A percentile compares a stretch with the other conserved stretches of the same genome.
Conservation (phyloP, 2,797 vertebrate species). For the Pogoniulus pusillus region DNA sequence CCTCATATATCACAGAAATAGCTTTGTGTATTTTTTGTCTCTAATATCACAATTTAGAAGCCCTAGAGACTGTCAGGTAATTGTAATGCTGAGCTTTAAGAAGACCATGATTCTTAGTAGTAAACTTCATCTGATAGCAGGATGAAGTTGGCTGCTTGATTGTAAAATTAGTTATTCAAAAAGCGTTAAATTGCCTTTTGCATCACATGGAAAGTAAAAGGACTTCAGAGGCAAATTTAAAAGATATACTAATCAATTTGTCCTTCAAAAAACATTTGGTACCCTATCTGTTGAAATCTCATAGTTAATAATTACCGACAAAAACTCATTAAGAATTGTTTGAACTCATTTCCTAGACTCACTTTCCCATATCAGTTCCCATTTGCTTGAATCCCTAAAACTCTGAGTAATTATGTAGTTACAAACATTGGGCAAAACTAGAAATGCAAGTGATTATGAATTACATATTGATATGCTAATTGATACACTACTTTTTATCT, state of each 20-base stretch:
- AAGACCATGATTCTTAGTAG: not conserved
- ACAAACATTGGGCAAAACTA: not conserved
- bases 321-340: slow-evolving; percentile 27
- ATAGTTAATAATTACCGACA: not conserved
- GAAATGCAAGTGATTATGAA: not conserved
- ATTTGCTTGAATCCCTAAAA: not conserved
- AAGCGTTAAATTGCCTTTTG: not conserved
- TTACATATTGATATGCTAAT: not conserved
- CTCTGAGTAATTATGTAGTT: not conserved
- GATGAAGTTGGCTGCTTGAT: not conserved
- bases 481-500: not conserved
- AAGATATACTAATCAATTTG: not conserved
- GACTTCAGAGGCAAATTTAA: slow-evolving; percentile 11
- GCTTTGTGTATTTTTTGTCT: not conserved
- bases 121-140: not conserved
- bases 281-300: not conserved
- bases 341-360: not conserved
- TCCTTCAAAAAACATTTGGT: not conserved
- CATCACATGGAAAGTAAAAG: not conserved
- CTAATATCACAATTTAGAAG: not conserved
- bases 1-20: not conserved
- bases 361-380: not conserved
- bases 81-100: not conserved
- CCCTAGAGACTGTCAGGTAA: not conserved
- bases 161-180: slow-evolving; percentile 8